phyloP scores from a whole-genome alignment of 2,797 vertebrate genomes.

The Megaceryle alcyon region DNA sequence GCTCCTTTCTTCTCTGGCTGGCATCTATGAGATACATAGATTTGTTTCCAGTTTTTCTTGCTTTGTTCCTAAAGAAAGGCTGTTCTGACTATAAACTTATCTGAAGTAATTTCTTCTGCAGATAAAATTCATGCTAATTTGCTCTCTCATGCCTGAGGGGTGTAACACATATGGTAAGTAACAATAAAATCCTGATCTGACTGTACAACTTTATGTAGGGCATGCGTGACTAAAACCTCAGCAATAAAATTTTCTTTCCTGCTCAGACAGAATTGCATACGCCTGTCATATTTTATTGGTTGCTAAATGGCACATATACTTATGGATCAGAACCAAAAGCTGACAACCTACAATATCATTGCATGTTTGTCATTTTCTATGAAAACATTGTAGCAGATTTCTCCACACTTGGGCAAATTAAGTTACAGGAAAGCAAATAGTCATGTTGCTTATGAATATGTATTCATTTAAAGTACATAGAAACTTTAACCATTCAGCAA shows the following conservation, averaged over 20 bases:
- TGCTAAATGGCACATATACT: constrained; percentile 32
- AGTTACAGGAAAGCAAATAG: not conserved
- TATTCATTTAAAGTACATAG: not conserved
- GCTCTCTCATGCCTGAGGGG: not conserved
- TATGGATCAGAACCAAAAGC: not conserved
- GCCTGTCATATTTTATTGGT: constrained; percentile 63
- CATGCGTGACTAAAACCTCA: constrained; percentile 60
- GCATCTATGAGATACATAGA: not conserved
- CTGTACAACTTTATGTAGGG: constrained; percentile 64
- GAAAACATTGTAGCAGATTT: not conserved
- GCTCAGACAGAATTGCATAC: constrained; percentile 35
- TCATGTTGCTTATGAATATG: not conserved
- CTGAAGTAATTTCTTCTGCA: not conserved
- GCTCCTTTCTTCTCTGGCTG: not conserved
- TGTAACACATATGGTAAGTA: constrained; percentile 53
- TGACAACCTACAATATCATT: not conserved
- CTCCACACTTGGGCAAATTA: not conserved
- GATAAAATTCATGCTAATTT: constrained; percentile 7
- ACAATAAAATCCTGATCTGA: constrained; percentile 59
- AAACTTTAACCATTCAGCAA: not conserved
- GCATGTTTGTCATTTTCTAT: not conserved
- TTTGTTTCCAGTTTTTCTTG: not conserved
- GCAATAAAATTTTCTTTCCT: constrained; percentile 66
- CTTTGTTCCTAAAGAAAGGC: not conserved
- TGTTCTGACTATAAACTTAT: not conserved